phyloP scores from a whole-genome alignment of 1,140 invertebrate species.

The Zelostemma sp. region DNA sequence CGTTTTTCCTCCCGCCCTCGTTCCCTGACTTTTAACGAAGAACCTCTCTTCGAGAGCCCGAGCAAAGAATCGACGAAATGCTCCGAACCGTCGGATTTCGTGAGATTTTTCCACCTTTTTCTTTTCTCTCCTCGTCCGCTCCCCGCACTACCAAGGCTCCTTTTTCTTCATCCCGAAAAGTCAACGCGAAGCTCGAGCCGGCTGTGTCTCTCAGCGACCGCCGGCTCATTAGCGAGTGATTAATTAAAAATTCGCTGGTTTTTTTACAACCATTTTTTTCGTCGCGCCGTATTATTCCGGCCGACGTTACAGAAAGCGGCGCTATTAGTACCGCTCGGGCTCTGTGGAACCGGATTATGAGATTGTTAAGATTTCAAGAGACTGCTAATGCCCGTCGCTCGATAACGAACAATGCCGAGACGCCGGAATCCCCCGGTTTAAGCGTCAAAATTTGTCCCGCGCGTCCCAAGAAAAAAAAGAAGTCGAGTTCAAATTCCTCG shows the following conservation, averaged over 20 bases:
- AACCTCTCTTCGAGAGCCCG: slow-evolving; percentile 16
- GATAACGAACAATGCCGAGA: slow-evolving; percentile 35
- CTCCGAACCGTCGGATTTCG: slow-evolving; percentile 47
- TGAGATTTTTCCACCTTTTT: slow-evolving; percentile 36
- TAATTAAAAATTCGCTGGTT: slow-evolving; percentile 64
- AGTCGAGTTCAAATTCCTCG: too few relatives aligned
- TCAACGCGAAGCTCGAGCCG: slow-evolving; percentile 12
- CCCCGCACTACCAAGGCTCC: neutral
- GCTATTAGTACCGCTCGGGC: slow-evolving; percentile 30
- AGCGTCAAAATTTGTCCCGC: too few relatives aligned
- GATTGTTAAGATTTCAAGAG: slow-evolving; percentile 13
- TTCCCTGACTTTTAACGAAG: slow-evolving; percentile 38
- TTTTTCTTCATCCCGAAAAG: slow-evolving; percentile 21
- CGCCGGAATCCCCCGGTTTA: too few relatives aligned
- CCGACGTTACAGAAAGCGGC: slow-evolving; percentile 36
- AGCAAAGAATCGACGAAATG: slow-evolving; percentile 39
- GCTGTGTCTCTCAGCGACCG: slow-evolving; percentile 27
- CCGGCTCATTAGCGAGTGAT: slow-evolving; percentile 63
- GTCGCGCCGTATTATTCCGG: slow-evolving; percentile 24
- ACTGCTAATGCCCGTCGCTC: slow-evolving; percentile 22
- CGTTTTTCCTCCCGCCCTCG: slow-evolving; percentile 19
- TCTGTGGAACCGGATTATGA: slow-evolving; percentile 1
- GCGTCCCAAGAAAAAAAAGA: too few relatives aligned
- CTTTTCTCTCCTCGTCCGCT: neutral
- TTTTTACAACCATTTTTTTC: too few relatives aligned